Evolutionary conservation across 2,888 invertebrate genomes (phyloP).

Genomic region (Spisula solida): DNA sequence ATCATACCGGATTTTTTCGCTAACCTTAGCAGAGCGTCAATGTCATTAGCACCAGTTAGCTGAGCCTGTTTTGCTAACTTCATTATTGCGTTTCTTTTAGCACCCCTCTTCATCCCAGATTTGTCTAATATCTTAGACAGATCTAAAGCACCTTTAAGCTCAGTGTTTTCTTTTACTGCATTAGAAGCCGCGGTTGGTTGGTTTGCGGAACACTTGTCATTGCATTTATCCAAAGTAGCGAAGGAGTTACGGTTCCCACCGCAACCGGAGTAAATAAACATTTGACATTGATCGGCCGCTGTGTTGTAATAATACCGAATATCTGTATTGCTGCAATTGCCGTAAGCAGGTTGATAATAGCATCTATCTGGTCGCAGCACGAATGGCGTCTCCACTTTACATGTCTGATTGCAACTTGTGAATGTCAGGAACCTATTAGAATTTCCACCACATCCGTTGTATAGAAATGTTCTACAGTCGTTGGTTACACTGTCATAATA

Average conservation of each 20-base stretch:
- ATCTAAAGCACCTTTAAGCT: too few relatives aligned
- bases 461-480: conserved; percentile 29
- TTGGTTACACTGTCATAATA: conserved; percentile 43
- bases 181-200: neutral
- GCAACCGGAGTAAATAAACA: conserved; percentile 31
- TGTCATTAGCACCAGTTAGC: too few relatives aligned
- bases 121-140: too few relatives aligned
- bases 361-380: neutral
- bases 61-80: too few relatives aligned
- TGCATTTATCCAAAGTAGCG: neutral
- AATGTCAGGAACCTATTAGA: conserved; percentile 29
- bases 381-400: neutral
- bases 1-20: too few relatives aligned
- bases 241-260: conserved; percentile 23
- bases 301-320: conserved; percentile 24
- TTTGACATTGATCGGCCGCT: neutral
- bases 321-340: neutral
- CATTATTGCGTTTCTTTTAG: too few relatives aligned
- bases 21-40: too few relatives aligned
- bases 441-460: conserved; percentile 41
- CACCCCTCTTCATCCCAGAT: too few relatives aligned
- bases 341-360: neutral
- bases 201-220: neutral
- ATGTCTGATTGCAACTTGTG: neutral
- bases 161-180: neutral